phyloP scores from a whole-genome alignment of 2,113 vertebrate genomes.

The Lichenostomus cassidix region DNA sequence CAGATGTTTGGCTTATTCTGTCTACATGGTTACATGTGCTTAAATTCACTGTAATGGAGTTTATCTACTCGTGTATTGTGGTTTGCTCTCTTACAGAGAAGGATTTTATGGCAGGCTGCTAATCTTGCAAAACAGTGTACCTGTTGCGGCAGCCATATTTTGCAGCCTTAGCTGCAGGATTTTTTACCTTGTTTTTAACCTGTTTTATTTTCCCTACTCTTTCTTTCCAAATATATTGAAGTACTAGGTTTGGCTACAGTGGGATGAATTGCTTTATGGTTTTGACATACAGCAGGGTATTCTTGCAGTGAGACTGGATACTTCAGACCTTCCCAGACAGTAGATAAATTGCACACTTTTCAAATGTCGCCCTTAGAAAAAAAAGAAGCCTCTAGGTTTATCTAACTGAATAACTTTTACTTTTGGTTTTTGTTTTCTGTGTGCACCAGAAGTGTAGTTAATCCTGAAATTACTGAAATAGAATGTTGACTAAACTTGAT shows the following conservation, averaged over 20 bases:
- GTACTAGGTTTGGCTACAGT: constrained; percentile 24
- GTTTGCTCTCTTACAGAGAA: constrained; percentile 51
- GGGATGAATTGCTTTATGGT: constrained; percentile 27
- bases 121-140: constrained; percentile 35
- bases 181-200: background rate
- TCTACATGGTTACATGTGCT: constrained; percentile 62
- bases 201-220: background rate
- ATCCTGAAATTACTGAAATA: background rate
- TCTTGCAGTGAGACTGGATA: background rate
- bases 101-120: constrained; percentile 64
- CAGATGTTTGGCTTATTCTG: constrained; percentile 74
- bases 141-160: constrained; percentile 38
- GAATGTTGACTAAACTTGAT: background rate
- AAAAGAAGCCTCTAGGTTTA: background rate
- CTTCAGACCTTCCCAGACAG: background rate
- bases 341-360: background rate
- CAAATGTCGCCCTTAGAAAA: background rate
- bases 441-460: background rate
- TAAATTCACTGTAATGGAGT: constrained; percentile 63
- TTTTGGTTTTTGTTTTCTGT: background rate
- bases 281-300: background rate
- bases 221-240: constrained; percentile 9
- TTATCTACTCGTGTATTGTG: constrained; percentile 47
- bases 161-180: constrained; percentile 31
- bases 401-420: background rate